Percentiles rank a stretch among this genome's conserved stretches.
These are phyloP conservation scores for Laupala kohalensis DNA, from an alignment of 1,140 invertebrate species.

Conservation along the genomic window DNA sequence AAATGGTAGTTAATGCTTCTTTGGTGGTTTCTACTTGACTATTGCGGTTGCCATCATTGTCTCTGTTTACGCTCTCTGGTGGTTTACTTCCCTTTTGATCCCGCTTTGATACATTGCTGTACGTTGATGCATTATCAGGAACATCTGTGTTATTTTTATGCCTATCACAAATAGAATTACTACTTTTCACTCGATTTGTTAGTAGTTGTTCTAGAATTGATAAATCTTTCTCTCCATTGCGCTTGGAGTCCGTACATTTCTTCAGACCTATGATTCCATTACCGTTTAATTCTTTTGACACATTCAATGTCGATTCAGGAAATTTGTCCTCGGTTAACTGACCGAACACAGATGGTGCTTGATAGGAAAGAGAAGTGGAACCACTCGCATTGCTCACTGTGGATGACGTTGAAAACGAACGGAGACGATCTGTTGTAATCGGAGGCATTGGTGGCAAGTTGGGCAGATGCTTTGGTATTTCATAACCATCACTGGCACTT, in stretches of 20 bases:
- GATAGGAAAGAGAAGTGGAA: not conserved
- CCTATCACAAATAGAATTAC: not conserved
- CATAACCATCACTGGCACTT: conserved; percentile 37
- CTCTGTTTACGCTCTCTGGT: not conserved
- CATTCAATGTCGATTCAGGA: not conserved
- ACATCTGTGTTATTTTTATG: not conserved
- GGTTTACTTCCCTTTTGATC: not conserved
- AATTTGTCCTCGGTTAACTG: not conserved
- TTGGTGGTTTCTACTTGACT: not conserved
- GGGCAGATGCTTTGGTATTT: conserved; percentile 34
- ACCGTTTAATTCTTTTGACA: not conserved
- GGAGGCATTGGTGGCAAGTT: not conserved
- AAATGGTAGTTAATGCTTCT: not conserved
- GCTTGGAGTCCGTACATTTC: conserved; percentile 2
- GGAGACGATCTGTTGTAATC: not conserved
- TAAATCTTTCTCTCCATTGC: conserved; percentile 8
- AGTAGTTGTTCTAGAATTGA: conserved; percentile 3
- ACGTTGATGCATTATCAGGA: not conserved
- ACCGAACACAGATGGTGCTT: not conserved
- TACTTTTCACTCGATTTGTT: not conserved
- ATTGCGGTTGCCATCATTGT: not conserved
- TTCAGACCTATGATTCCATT: not conserved
- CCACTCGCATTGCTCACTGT: conserved; percentile 9
- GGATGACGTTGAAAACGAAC: conserved; percentile 8
- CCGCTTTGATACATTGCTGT: not conserved